Conservation (phyloP, 2,888 invertebrate genomes). For the Phyllotreta striolata region DNA sequence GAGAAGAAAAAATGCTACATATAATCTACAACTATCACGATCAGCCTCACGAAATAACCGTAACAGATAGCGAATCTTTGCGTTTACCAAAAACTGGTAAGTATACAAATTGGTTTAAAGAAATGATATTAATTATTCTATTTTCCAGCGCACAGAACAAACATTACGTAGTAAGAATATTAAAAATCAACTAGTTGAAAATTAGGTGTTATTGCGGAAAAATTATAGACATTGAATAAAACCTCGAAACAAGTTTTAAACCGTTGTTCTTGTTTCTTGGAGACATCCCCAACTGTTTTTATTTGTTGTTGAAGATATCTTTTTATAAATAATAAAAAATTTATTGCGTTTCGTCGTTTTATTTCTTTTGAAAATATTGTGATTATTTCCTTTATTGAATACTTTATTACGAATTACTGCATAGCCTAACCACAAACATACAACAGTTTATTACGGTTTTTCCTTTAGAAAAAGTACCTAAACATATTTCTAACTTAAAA, state of each 20-base stretch:
- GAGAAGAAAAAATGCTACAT: conserved; percentile 87
- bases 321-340: conserved; percentile 49
- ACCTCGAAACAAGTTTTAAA: conserved; percentile 43
- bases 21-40: conserved; percentile 87
- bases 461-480: too few relatives aligned
- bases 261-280: conserved; percentile 43
- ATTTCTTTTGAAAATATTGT: background rate
- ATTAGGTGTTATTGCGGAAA: conserved; percentile 39
- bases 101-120: conserved; percentile 39
- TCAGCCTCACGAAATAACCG: conserved; percentile 78
- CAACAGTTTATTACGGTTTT: too few relatives aligned
- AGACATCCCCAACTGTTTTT: conserved; percentile 45
- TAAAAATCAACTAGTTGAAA: conserved; percentile 39
- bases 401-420: too few relatives aligned
- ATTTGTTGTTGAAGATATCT: conserved; percentile 42
- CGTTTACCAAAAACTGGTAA: conserved; percentile 79
- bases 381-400: background rate
- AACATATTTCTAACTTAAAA: too few relatives aligned
- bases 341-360: conserved; percentile 24
- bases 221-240: conserved; percentile 31
- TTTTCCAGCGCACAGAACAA: conserved; percentile 58
- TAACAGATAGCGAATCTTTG: conserved; percentile 82
- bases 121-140: conserved; percentile 17
- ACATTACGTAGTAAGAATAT: conserved; percentile 52
- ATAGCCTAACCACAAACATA: too few relatives aligned